Evolutionary conservation across 37 sponge, comb jelly and placozoan genomes (phyloP), one percentile per base, ranked within the genome.

Genomic region (Crambe crambe): DNA sequence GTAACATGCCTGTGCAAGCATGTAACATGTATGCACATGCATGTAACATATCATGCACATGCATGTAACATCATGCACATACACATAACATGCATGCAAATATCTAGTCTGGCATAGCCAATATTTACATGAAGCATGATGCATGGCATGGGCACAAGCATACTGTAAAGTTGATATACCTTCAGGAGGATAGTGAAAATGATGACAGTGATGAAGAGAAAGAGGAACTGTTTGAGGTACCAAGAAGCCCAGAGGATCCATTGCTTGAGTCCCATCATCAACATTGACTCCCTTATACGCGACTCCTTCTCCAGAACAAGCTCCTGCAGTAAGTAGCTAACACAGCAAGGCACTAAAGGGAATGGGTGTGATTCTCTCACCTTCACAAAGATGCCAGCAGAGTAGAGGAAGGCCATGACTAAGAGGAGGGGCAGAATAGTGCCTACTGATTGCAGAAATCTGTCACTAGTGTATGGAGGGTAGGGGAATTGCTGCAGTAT

Each of bases 191-290:
- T 56, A 35, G 80, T 69, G 60, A 91, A 81, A 70, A 91, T 37
- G 5, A 91, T 23, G 35, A 81, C 82, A 54, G 90, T 72, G 51
- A 96, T 44, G 44, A 93, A 54, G 63, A 95, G 81, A 58, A 96
- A 91, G 56, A 98, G 57, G 58, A 93, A 72, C 72, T 92, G 93
- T 69, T 95, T 91, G 54, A 87, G 59, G 63, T 90, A 92, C 98
- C 98, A 97, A 27, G 96, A 43, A 32, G 76, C 36, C 94, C 93
- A 95, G 29, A 80, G 72, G n/a, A 71, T 71, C 70, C 70, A 80
- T 57, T 70, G 72, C 23, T 71, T 41, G 18, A 98, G 83, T n/a
- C 99, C 99, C 96, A 95, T 96, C 94, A 98, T 97, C 74, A 88
- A 85, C 96, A 98, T 95, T 15, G 92, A 83, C 86, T 98, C 99